Base-by-base conservation (phyloP, 2,113 vertebrate genomes). In the Bostrychus sinensis region DNA sequence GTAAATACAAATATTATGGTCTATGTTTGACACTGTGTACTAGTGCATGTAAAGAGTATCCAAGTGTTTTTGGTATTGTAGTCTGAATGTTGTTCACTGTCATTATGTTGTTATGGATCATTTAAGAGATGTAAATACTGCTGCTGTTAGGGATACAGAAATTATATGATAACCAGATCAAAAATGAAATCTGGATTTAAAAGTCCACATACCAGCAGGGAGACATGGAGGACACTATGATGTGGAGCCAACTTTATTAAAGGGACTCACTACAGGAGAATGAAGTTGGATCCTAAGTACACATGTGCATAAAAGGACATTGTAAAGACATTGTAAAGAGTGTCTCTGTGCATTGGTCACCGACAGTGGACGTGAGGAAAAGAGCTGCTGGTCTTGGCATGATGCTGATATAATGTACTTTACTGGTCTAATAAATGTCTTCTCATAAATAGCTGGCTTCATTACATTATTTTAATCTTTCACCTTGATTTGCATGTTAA, bases 361-460 rank as follows among this genome's bases (percentile, higher is more conserved):
- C 50, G 66, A 72, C 62, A 89, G 90, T 91, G 84, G 63, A 66
- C 71, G 64, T 28, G 63, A 81, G 77, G 68, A 83, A 76, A 76
- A 80, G 84, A 93, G 94, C 79, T 94, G 93, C 95, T 98, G 95
- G 94, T 97, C 94, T 94, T 93, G 93, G 93, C 94, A 95, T 94
- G 93, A 82, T 71, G 58, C 77, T 95, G 93, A 70, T 96, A 22
- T 85, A 75, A 84, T 97, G 94, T 95, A 95, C 93, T 95, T 92
- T 92, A 93, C 95, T 95, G 94, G 94, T 95, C 93, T 86, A 98
- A 98, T 98, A 98, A 96, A 98, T 94, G 92, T 95, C 91, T 95
- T 93, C 95, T 94, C 90, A 75, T 95, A 93, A 95, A 92, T 90
- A 91, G 83, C 87, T 90, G 87, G 89, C 90, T 89, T 90, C 84